Percentiles rank a stretch among this genome's conserved stretches.
Conservation (phyloP, 53 echinoderm and acorn worm genomes). For the Paracentrotus lividus region DNA sequence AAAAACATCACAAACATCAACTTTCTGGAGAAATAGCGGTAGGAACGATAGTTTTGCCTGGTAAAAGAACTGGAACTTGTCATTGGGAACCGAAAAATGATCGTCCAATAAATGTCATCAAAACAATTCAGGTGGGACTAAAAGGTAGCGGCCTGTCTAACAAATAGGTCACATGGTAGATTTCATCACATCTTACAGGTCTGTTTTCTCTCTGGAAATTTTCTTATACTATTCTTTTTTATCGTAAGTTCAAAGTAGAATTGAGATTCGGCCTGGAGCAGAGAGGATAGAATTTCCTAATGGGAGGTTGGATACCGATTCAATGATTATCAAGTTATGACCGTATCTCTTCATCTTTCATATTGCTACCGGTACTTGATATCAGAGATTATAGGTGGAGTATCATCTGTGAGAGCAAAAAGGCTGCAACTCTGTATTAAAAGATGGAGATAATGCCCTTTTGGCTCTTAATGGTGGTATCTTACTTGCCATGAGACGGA, state of each 20-base stretch:
- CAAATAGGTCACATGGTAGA: neutral
- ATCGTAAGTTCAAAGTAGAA: neutral
- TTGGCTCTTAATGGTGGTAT: too few relatives aligned
- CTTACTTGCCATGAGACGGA: too few relatives aligned
- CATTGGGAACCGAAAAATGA: neutral
- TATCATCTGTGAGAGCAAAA: neutral
- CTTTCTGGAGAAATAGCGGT: neutral
- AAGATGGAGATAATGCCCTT: neutral
- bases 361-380: neutral
- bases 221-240: neutral
- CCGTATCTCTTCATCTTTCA: neutral
- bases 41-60: neutral
- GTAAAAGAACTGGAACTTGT: slow-evolving; percentile 56
- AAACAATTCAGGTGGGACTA: slow-evolving; percentile 32
- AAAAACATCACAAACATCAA: neutral
- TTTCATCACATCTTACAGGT: neutral
- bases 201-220: neutral
- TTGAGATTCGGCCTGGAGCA: neutral
- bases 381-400: neutral
- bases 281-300: neutral
- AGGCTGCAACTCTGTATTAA: neutral
- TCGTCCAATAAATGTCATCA: slow-evolving; percentile 47
- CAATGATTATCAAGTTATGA: neutral
- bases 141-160: neutral
- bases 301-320: neutral